These are phyloP conservation scores for Megathymus violae DNA, from an alignment of 1,140 invertebrate genomes.

Conservation along the genomic window DNA sequence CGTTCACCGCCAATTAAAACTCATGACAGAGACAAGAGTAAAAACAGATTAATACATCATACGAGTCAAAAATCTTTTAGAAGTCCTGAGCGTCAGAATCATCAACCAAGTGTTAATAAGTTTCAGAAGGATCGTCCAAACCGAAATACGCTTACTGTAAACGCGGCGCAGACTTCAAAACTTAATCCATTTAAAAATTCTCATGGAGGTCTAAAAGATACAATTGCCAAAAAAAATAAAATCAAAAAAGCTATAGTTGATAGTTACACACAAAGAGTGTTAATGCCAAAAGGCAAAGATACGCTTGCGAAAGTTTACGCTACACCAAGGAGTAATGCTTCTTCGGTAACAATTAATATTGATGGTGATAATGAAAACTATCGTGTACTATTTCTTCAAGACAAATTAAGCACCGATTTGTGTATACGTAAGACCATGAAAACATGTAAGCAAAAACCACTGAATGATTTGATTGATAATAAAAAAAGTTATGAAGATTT, in stretches of 20 bases:
- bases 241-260: slow-evolving; percentile 60
- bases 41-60: slow-evolving; percentile 4
- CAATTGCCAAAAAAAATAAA: slow-evolving; percentile 33
- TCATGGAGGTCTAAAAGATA: slow-evolving; percentile 11
- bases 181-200: slow-evolving; percentile 9
- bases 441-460: not conserved
- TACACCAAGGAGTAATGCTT: slow-evolving; percentile 45
- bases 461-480: too few relatives aligned
- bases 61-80: slow-evolving; percentile 10
- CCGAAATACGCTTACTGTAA: not conserved
- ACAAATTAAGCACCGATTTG: slow-evolving; percentile 48
- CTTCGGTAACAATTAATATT: slow-evolving; percentile 63
- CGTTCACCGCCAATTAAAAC: slow-evolving; percentile 33
- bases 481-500: too few relatives aligned
- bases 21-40: slow-evolving; percentile 11
- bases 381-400: slow-evolving; percentile 52
- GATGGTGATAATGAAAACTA: slow-evolving; percentile 62
- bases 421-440: slow-evolving; percentile 48
- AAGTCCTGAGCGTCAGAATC: slow-evolving; percentile 1
- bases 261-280: slow-evolving; percentile 43
- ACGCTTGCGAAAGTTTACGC: not conserved
- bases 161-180: not conserved
- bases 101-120: not conserved
- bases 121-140: slow-evolving; percentile 8
- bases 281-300: slow-evolving; percentile 2